Evolutionary conservation across 2,797 vertebrate genomes (phyloP), one percentile per base, ranked within the genome.

Genomic region (Chelonia mydas): DNA sequence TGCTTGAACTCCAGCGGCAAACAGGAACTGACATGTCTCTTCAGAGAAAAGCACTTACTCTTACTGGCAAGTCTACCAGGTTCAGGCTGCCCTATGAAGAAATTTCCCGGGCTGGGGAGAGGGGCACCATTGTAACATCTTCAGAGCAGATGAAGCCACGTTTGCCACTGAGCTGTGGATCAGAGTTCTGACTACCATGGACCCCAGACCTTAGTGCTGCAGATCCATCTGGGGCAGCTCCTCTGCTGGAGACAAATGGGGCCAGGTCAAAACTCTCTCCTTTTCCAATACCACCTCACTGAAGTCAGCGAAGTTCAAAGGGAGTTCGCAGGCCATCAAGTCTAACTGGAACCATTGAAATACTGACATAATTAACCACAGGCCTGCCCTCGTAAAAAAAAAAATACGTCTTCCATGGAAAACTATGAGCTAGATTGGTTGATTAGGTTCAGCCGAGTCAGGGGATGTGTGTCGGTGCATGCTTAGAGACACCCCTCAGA

Each of bases 311-410:
- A 81, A 11, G 37, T 9, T 33, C 57, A 57, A 28, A 57, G 55
- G 55, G 55, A 57, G 27, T 28, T 57, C 23, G 6, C 28, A 61
- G 57, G 57, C 8, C n/a, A 8, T 4, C 16, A 33, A 85, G 55
- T 33, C 72, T n/a, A 61, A 57, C 37, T 0, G 0, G 33, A 86
- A 83, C 16, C 72, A 41, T 81, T 92, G 54, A 53, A 92, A 77
- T 68, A 59, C 37, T 8, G 33, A 3, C 9, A 5, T 0, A 0
- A 81, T 25, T 11, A 84, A 88, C n/a, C 59, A 37, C n/a, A 27
- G 11, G 3, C 28, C 83, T 45, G 11, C 25, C 41, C 25, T 11
- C 25, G 16, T 21, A 25, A 13, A 41, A 76, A 27, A 74, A 6
- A 41, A 25, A 17, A 27, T 49, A 28, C 74, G 13, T 27, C 23